Percentiles rank a stretch among this genome's conserved stretches.
These are phyloP conservation scores for Sebastes trivittatus DNA, from an alignment of 2,797 vertebrate genomes.

Conservation along the genomic window DNA sequence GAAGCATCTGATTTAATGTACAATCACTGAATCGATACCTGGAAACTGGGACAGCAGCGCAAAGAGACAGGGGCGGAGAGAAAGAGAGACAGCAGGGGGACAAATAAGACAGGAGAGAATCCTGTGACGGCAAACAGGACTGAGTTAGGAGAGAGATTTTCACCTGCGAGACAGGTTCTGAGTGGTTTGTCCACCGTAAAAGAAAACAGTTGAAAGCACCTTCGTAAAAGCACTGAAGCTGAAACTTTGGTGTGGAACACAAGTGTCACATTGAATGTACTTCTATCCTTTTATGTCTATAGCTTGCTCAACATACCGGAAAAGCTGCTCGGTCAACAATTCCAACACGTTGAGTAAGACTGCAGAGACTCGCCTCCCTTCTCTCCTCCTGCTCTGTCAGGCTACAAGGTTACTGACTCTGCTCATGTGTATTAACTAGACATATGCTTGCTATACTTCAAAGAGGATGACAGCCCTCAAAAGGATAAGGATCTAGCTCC, in stretches of 20 bases:
- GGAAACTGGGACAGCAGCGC: conserved; percentile 62
- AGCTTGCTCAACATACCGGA: background rate
- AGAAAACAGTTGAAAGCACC: background rate
- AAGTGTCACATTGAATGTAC: background rate
- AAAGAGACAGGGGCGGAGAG: background rate
- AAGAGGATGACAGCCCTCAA: conserved; percentile 17
- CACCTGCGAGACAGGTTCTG: background rate
- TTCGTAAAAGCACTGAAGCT: background rate
- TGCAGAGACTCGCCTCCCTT: background rate
- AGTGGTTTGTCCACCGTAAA: background rate
- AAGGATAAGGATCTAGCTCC: background rate
- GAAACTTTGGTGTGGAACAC: background rate
- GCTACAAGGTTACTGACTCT: conserved; percentile 6
- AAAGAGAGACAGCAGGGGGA: background rate
- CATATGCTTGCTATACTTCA: conserved; percentile 32
- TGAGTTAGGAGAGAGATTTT: background rate
- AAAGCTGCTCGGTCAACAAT: background rate
- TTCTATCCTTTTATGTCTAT: background rate
- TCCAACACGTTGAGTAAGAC: background rate
- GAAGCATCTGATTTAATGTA: conserved; percentile 51
- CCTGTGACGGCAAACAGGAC: background rate
- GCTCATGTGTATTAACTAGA: conserved; percentile 40
- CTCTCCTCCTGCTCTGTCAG: background rate
- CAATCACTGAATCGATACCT: conserved; percentile 57
- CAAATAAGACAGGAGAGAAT: background rate